Percentiles rank a stretch among this genome's conserved stretches.
Conservation (phyloP, 2,797 vertebrate genomes). For the Thripadectes ignobilis region DNA sequence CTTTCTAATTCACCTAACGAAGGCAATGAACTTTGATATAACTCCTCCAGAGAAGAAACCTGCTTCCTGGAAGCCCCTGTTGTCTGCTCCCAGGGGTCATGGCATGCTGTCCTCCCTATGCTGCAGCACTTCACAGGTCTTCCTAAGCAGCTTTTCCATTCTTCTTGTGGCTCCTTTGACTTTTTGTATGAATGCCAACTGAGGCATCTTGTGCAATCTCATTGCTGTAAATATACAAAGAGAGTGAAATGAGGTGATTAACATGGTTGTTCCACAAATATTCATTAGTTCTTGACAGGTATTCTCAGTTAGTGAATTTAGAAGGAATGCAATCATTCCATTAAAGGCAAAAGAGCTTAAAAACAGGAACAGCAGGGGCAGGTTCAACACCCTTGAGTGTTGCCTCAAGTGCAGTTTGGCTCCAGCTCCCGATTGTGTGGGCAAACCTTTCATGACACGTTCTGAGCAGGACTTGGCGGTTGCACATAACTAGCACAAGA, state of each 20-base stretch:
- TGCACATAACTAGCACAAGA: accelerated
- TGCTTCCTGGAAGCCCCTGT: neutral
- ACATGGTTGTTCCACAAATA: neutral
- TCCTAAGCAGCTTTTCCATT: neutral
- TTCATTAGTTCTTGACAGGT: neutral
- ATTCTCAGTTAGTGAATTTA: neutral
- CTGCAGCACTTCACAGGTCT: neutral
- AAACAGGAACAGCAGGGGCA: neutral
- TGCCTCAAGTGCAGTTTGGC: neutral
- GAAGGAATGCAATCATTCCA: neutral
- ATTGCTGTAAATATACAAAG: neutral
- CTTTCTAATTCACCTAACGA: neutral
- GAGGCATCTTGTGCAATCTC: accelerated
- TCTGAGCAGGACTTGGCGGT: neutral
- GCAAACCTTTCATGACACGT: neutral
- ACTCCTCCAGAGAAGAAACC: neutral
- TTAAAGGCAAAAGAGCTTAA: neutral
- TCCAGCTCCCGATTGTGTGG: neutral
- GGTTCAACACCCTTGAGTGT: neutral
- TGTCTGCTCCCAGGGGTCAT: accelerated
- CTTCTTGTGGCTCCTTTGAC: accelerated
- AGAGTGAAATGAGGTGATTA: conserved; percentile 20
- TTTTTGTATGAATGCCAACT: neutral
- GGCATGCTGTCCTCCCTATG: accelerated
- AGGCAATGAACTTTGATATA: neutral